Conservation (phyloP, 1,140 invertebrate genomes). For the Macrotrachela quadricornifera region DNA sequence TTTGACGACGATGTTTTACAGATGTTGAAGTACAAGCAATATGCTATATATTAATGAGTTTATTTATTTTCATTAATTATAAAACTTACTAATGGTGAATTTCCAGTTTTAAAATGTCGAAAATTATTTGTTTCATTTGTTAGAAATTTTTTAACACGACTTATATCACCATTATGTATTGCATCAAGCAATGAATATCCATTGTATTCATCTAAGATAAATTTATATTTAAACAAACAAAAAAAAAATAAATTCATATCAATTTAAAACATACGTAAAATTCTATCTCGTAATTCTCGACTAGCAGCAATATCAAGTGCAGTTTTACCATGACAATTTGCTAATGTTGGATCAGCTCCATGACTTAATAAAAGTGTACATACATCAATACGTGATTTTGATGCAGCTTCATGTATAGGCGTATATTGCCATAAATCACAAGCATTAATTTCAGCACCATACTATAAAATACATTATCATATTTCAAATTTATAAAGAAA, state of each 20-base stretch:
- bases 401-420: conserved; percentile 39
- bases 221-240: too few relatives aligned
- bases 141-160: conserved; percentile 69
- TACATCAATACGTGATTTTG: conserved; percentile 31
- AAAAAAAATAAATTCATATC: too few relatives aligned
- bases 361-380: conserved; percentile 63
- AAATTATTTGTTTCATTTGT: conserved; percentile 54
- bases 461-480: conserved; percentile 11
- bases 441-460: conserved; percentile 72
- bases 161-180: conserved; percentile 56
- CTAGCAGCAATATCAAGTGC: conserved; percentile 55
- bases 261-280: too few relatives aligned
- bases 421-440: conserved; percentile 75
- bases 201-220: conserved; percentile 58
- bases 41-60: conserved; percentile 34
- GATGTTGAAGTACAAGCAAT: conserved; percentile 56
- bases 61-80: conserved; percentile 31
- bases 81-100: conserved; percentile 47
- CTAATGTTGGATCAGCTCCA: conserved; percentile 69
- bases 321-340: conserved; percentile 84
- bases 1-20: conserved; percentile 30
- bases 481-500: neutral
- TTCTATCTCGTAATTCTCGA: too few relatives aligned
- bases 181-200: conserved; percentile 73
- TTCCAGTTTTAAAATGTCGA: conserved; percentile 69